phyloP scores from a whole-genome alignment of 2,888 invertebrate genomes.

The Cerastoderma edule region DNA sequence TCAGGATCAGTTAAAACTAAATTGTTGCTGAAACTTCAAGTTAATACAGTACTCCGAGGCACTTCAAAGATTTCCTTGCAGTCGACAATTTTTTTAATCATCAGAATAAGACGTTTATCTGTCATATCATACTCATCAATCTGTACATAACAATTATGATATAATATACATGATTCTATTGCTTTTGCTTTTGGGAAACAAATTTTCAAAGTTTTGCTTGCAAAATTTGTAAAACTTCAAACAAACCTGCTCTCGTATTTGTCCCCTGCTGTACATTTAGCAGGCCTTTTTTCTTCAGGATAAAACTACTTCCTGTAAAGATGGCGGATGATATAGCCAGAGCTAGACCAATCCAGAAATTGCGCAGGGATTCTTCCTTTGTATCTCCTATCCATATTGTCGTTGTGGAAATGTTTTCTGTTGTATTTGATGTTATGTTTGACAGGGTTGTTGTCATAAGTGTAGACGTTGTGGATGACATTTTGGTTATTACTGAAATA shows the following conservation, averaged over 20 bases:
- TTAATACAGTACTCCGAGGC: too few species aligned
- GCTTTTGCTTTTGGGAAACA: too few species aligned
- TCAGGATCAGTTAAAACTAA: too few species aligned
- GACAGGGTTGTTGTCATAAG: constrained; percentile 8
- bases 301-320: constrained; percentile 85
- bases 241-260: constrained; percentile 62
- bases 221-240: too few species aligned
- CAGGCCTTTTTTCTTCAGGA: constrained; percentile 85
- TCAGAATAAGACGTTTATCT: too few species aligned
- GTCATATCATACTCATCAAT: too few species aligned
- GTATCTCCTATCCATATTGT: constrained; percentile 48
- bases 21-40: too few species aligned
- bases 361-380: constrained; percentile 45
- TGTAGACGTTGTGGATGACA: background rate
- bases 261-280: constrained; percentile 75
- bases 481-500: constrained; percentile 13
- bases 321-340: constrained; percentile 84
- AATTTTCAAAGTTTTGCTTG: too few species aligned
- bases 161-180: too few species aligned
- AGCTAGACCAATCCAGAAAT: constrained; percentile 84
- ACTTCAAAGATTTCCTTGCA: too few species aligned
- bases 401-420: constrained; percentile 33
- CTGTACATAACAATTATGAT: too few species aligned
- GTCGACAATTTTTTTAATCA: too few species aligned
- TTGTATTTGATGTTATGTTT: constrained; percentile 20